These are phyloP conservation scores for Drosophila bipectinata DNA, from an alignment of 1,140 invertebrate species.

Conservation along the genomic window DNA sequence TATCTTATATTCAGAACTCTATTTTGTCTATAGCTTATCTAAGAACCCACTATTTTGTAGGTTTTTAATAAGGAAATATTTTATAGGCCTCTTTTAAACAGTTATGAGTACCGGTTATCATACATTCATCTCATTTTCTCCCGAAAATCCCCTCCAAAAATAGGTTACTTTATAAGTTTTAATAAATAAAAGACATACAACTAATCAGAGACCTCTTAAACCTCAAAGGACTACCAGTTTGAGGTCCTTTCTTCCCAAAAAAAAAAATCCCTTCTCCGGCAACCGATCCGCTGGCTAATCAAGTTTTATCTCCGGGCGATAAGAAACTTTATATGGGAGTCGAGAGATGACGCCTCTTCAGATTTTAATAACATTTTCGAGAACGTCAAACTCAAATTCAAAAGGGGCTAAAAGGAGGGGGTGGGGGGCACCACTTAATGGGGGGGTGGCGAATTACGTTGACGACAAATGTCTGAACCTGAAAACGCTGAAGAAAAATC, in stretches of 20 bases:
- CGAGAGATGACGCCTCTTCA: conserved; percentile 30
- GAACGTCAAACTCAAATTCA: conserved; percentile 32
- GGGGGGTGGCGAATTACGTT: conserved; percentile 64
- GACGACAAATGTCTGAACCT: conserved; percentile 57
- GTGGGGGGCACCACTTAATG: conserved; percentile 41
- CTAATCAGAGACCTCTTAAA: too few species aligned
- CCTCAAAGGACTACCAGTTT: too few species aligned
- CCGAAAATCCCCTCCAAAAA: too few species aligned
- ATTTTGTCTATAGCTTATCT: too few species aligned
- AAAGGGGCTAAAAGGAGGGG: not conserved
- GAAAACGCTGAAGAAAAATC: conserved; percentile 58
- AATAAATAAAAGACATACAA: too few species aligned
- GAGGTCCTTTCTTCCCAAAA: not conserved
- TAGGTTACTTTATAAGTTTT: too few species aligned
- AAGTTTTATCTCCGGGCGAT: conserved; percentile 30
- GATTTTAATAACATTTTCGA: conserved; percentile 51
- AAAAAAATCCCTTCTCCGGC: not conserved
- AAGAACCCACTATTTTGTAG: too few species aligned
- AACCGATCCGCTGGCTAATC: conserved; percentile 26
- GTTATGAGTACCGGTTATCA: too few species aligned
- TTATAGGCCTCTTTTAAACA: too few species aligned
- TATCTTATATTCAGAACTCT: too few species aligned
- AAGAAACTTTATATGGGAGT: conserved; percentile 29
- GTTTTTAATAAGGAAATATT: too few species aligned
- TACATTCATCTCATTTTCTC: too few species aligned